These are phyloP conservation scores for Alosa sapidissima DNA, from an alignment of 2,797 vertebrate species.

Conservation along the genomic window DNA sequence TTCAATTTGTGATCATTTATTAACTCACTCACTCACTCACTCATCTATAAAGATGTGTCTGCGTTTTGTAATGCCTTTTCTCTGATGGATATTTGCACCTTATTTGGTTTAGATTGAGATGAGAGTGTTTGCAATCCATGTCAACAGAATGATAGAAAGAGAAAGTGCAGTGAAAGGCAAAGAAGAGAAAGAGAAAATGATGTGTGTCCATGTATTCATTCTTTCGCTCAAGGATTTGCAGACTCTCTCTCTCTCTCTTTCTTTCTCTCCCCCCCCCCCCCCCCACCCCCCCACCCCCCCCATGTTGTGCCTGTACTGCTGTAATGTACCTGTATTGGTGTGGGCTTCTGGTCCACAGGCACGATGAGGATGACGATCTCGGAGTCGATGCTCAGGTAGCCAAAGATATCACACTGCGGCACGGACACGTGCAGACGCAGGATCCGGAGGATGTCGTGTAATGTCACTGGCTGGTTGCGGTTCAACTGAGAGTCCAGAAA, in stretches of 20 bases:
- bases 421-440: constrained; percentile 91
- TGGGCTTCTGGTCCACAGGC: constrained; percentile 89
- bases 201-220: no score
- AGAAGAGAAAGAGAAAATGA: no score
- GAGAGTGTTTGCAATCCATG: no score
- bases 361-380: constrained; percentile 91
- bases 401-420: constrained; percentile 95
- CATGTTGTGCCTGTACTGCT: neutral
- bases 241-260: neutral
- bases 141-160: no score
- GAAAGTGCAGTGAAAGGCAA: no score
- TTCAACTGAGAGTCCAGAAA: constrained; percentile 75
- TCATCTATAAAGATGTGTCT: no score
- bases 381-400: constrained; percentile 93
- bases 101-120: no score
- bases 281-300: neutral
- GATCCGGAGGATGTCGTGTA: constrained; percentile 87
- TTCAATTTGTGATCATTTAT: neutral
- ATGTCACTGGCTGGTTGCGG: constrained; percentile 84
- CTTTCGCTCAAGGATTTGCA: neutral
- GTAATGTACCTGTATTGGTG: constrained; percentile 84
- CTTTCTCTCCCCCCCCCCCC: neutral
- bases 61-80: no score
- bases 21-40: neutral
- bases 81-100: no score